Percentiles rank a stretch among this genome's conserved stretches.
phyloP scores from a whole-genome alignment of 2,113 vertebrate genomes.

The Argyrosomus japonicus region DNA sequence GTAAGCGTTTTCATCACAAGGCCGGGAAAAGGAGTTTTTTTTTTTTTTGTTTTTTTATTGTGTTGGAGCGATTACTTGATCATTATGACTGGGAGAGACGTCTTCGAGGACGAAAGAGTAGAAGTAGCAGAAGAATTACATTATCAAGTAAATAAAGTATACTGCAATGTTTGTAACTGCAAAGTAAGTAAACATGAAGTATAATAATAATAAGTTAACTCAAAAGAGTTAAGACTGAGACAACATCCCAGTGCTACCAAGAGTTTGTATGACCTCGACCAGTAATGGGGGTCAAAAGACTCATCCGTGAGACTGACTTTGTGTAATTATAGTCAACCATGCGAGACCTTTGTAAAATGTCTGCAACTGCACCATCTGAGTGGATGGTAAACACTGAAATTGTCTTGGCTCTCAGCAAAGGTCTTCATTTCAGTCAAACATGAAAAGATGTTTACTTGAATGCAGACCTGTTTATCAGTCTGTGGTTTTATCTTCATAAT shows the following conservation, averaged over 20 bases:
- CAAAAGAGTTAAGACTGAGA: not conserved
- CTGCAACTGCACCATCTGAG: not conserved
- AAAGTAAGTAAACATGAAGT: not conserved
- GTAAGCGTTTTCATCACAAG: not conserved
- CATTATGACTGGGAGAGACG: too few species aligned
- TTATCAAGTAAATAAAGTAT: not conserved
- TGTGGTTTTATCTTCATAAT: not conserved
- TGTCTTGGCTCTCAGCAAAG: not conserved
- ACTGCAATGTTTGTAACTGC: not conserved
- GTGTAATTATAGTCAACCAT: not conserved
- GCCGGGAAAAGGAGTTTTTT: too few species aligned
- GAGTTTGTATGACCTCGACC: not conserved
- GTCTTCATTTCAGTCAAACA: not conserved
- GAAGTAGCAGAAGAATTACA: not conserved
- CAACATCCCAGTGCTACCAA: not conserved
- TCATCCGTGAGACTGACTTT: not conserved
- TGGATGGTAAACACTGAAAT: slow-evolving; percentile 18
- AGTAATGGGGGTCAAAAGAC: not conserved
- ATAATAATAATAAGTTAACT: not conserved
- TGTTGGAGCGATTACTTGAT: too few species aligned
- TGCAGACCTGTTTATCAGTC: not conserved
- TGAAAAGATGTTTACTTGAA: not conserved
- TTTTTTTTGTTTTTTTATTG: too few species aligned
- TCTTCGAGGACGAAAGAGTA: not conserved
- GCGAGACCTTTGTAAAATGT: not conserved